Conservation (phyloP, 2,888 invertebrate species). For the Microdon myrmicae region DNA sequence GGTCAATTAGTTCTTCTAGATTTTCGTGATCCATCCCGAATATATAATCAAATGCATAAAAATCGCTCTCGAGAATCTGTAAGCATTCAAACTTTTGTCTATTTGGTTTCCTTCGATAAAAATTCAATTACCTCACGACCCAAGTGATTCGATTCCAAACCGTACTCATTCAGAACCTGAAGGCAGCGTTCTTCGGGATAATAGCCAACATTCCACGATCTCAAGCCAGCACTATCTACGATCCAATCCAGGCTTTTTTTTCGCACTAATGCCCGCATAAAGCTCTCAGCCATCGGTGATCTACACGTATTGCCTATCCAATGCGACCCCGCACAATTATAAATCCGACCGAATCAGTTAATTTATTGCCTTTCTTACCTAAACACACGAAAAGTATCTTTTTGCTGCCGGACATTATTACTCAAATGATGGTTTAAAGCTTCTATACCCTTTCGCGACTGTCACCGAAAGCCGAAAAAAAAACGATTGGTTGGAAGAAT, state of each 20-base stretch:
- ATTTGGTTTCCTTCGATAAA: neutral
- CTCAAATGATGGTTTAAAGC: no score
- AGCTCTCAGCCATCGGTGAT: constrained; percentile 93
- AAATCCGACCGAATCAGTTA: neutral
- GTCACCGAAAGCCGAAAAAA: no score
- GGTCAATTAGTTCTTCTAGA: constrained; percentile 73
- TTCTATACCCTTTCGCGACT: no score
- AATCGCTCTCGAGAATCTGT: constrained; percentile 79
- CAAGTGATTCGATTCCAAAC: constrained; percentile 72
- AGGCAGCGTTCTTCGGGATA: constrained; percentile 77
- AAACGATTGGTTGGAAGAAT: no score
- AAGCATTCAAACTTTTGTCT: constrained; percentile 53
- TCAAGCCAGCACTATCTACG: constrained; percentile 89
- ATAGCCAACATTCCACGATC: constrained; percentile 85
- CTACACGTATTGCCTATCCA: constrained; percentile 88
- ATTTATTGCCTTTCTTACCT: constrained; percentile 53
- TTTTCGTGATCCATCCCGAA: constrained; percentile 94
- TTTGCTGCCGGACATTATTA: constrained; percentile 5
- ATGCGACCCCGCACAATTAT: neutral
- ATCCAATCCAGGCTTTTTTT: constrained; percentile 73
- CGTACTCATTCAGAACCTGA: constrained; percentile 70
- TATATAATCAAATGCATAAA: constrained; percentile 82
- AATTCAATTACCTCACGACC: constrained; percentile 69
- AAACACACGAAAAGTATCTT: constrained; percentile 63
- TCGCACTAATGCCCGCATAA: constrained; percentile 70